Evolutionary conservation across 2,888 invertebrate species (phyloP), one percentile per base, ranked within the genome.

Genomic region (Theretra japonica): DNA sequence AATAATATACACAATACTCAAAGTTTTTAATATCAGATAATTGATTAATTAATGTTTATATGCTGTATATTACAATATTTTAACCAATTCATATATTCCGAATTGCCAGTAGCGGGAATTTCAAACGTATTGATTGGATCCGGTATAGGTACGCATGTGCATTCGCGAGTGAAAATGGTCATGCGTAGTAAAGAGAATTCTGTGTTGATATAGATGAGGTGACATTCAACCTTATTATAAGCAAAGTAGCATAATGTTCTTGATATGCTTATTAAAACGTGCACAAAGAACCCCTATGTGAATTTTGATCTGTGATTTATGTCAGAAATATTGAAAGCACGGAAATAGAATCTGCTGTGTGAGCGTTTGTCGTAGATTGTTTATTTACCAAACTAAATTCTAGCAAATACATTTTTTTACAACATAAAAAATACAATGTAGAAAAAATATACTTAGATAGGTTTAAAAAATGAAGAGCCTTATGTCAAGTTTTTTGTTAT

Each of bases 71-170:
- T n/a, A n/a, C n/a, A n/a, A 17, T n/a, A 53, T 25, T 68, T 25
- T 53, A 50, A 68, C 21, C 65, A 41, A 41, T 11, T 41, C 41
- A 0, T 53, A n/a, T 53, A 7, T 53, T 17, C 33, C n/a, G 57
- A 15, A n/a, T 33, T 60, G 17, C 5, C 30, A 30, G 41, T 69
- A 73, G 84, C 84, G 86, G 82, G 78, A 78, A 68, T 69, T 77
- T 84, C 74, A 70, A 80, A 76, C 72, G 68, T 84, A 85, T 85
- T 82, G 85, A 85, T 86, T 69, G 69, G 60, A 33, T 21, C 15
- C 53, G 7, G 60, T 69, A 56, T 48, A 4, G 23, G 57, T 75
- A 73, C 80, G 80, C 80, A 79, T 77, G 80, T 75, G 72, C 74
- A 74, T 68, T 41, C 33, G 17, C 15, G 71, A 23, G 17, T 23